Base-by-base conservation (phyloP, 2,888 invertebrate species). In the Reticulitermes lucifugus region DNA sequence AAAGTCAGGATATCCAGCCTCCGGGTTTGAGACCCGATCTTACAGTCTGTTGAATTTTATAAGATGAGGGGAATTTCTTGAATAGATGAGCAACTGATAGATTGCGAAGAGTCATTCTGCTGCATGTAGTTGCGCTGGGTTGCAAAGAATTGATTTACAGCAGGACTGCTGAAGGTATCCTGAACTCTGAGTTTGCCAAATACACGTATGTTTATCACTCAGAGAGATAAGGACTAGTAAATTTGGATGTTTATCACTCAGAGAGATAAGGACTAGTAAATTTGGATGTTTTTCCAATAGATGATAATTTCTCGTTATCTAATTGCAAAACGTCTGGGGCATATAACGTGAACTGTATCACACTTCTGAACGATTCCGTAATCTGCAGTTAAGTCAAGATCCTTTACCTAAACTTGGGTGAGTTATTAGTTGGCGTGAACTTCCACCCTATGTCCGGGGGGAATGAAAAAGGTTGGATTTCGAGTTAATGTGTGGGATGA, bases 331-430 rank as follows among this genome's bases (percentile, higher is more conserved):
- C 25, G 25, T 65, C 2, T 25, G 14, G 0, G 55, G 14, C 18
- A 10, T 65, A 12, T 25, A n/a, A 65, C n/a, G 12, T 14, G 25
- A n/a, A 65, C 65, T 25, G 9, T n/a, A 14, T 25, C 25, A 65
- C n/a, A 65, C n/a, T 2, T 65, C 14, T 4, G 14, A n/a, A 65
- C 5, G n/a, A n/a, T 65, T 25, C 65, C 25, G 65, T 65, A 25
- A 65, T 65, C 65, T 65, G 65, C 65, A 65, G 25, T 25, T n/a
- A 65, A 65, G 65, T 65, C n/a, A 14, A 10, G 65, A n/a, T 65
- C 65, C n/a, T 65, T 65, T 65, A 25, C 65, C 65, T 65, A 65
- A 65, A 65, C n/a, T 65, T 65, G 65, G 65, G 65, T 65, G 65
- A 65, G 25, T 65, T 65, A 65, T 65, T 65, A 10, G 65, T n/a